A percentile compares a stretch with the other conserved stretches of the same genome.
Conservation (phyloP, 2,797 vertebrate species). For the Enteromius paludinosus region DNA sequence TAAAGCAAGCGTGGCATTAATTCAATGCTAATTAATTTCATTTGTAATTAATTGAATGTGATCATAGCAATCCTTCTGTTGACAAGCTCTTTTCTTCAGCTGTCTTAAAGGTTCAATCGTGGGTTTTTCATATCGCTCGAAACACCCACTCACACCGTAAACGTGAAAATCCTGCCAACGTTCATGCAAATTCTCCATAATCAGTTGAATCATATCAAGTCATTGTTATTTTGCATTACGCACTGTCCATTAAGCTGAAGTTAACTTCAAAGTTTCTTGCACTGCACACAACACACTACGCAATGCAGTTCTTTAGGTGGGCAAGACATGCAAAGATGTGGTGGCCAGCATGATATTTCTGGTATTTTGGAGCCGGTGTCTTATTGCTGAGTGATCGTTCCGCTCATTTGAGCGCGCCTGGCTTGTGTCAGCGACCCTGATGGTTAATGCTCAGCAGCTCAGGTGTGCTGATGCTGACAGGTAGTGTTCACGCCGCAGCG, state of each 20-base stretch:
- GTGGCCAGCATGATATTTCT: background rate
- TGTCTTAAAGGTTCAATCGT: slow-evolving; percentile 26
- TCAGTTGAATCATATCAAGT: slow-evolving; percentile 47
- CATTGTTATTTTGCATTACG: slow-evolving; percentile 10
- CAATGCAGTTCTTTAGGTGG: background rate
- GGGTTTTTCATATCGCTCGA: slow-evolving; percentile 24
- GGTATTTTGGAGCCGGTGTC: background rate
- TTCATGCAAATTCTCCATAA: slow-evolving; percentile 29
- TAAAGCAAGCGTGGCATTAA: slow-evolving; percentile 5
- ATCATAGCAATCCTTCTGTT: slow-evolving; percentile 20
- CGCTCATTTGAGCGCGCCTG: slow-evolving; percentile 62
- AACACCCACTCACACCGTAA: slow-evolving; percentile 30
- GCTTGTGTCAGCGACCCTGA: slow-evolving; percentile 71
- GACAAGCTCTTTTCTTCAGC: slow-evolving; percentile 22
- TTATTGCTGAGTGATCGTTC: slow-evolving; percentile 66
- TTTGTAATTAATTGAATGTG: slow-evolving; percentile 40
- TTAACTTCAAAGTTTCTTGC: background rate
- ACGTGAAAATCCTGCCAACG: slow-evolving; percentile 4
- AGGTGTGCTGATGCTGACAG: slow-evolving; percentile 82
- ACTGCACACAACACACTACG: background rate
- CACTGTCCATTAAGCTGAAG: background rate
- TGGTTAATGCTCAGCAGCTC: slow-evolving; percentile 68
- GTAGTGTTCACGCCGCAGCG: slow-evolving; percentile 67
- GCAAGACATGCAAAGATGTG: background rate
- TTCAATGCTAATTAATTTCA: slow-evolving; percentile 44